Conservation (phyloP, 2,888 invertebrate genomes). For the Orthosia incerta region DNA sequence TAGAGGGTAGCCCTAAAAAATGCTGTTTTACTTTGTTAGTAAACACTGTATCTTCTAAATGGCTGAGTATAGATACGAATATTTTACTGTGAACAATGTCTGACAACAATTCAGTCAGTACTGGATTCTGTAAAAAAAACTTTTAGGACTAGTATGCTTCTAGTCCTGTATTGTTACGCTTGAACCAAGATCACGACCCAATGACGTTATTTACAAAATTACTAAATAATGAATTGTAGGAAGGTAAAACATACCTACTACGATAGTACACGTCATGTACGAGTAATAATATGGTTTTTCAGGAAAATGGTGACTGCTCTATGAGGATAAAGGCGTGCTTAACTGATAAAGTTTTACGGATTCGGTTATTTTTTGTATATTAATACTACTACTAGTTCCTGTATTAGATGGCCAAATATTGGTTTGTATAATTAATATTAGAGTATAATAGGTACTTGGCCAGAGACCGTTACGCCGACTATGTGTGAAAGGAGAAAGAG, state of each 20-base stretch:
- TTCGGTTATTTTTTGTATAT: neutral
- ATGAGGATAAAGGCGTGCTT: constrained; percentile 10
- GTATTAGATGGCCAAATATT: neutral
- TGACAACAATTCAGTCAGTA: neutral
- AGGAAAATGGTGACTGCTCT: constrained; percentile 6
- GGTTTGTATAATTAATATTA: neutral
- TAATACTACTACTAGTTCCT: neutral
- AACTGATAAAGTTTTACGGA: neutral
- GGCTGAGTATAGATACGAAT: too few relatives aligned
- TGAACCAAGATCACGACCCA: neutral
- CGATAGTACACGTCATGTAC: neutral
- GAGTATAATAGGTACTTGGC: neutral
- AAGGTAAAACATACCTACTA: constrained; percentile 1
- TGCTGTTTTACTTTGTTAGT: too few relatives aligned
- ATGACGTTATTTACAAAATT: neutral
- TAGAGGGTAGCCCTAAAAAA: too few relatives aligned
- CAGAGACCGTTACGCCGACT: too few relatives aligned
- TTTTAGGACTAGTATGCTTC: neutral
- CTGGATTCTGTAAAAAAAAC: neutral
- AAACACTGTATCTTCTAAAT: too few relatives aligned
- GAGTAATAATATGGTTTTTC: neutral
- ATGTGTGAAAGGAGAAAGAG: too few relatives aligned
- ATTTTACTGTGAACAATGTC: neutral
- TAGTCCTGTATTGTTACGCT: neutral
- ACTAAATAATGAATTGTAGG: neutral